Base-by-base conservation (phyloP, 2,888 invertebrate species). In the Psylliodes chrysocephalus region DNA sequence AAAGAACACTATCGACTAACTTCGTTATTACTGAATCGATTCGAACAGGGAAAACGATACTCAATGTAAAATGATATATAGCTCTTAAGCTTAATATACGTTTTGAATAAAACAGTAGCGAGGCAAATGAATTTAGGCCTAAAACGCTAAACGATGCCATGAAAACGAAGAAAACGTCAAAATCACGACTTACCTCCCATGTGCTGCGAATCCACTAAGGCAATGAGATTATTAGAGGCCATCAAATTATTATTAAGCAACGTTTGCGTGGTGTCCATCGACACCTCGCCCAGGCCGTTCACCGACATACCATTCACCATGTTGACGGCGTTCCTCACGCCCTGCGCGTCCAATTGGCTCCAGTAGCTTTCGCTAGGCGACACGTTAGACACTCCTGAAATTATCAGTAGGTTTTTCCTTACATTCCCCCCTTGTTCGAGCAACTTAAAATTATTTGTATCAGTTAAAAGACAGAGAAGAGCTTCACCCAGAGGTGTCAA, bases 301-400 rank as follows among this genome's bases (percentile, higher is more conserved):
- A 91, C 89, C 17, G 89, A 88, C 82, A 91, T 89, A 61, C 91
- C 91, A 79, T 91, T 91, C 22, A 91, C 89, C 87, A 91, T 88
- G 78, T 89, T 91, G 60, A 89, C 89, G 70, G 90, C 90, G 72
- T 82, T 83, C 64, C 86, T 79, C 14, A 85, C 86, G 67, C 87
- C 91, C 76, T 92, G 91, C 2, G 91, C 88, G 79, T 95, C 95
- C 72, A 94, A 83, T 60, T 92, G 91, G 73, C 90, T 89, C 95
- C 95, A 96, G 78, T 95, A 95, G 59, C 90, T 88, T 83, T 98
- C 98, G 77, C 95, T 96, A 0, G 98, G 98, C 1, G 97, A 96
- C 49, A 91, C 90, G 64, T 90, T 91, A 78, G 93, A 93, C 51
- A 93, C 91, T 8, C 97, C 75, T 74, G 30, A 19, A 69, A 67